These are phyloP conservation scores for Drosophila bocki DNA, from an alignment of 1,140 invertebrate genomes.

Conservation along the genomic window DNA sequence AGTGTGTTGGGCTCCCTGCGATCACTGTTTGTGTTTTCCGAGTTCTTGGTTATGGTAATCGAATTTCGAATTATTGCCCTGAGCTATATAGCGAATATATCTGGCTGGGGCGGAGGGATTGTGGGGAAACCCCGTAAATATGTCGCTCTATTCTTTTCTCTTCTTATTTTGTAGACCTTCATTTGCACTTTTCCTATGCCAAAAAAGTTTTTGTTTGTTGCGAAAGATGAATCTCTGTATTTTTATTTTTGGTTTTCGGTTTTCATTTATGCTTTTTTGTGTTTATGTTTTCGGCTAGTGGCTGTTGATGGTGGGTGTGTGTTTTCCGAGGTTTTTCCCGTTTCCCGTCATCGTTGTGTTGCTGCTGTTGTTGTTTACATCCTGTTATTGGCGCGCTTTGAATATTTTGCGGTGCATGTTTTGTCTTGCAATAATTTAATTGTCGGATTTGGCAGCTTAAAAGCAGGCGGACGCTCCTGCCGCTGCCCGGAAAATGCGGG, in stretches of 20 bases:
- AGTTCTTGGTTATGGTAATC: conserved; percentile 83
- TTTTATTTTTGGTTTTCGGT: conserved; percentile 22
- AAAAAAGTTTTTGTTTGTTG: conserved; percentile 21
- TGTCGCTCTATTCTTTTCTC: conserved; percentile 18
- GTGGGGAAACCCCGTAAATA: conserved; percentile 14
- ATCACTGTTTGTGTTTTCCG: conserved; percentile 73
- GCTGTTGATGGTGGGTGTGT: no score
- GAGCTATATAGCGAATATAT: conserved; percentile 67
- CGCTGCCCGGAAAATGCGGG: background rate
- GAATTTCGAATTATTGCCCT: conserved; percentile 82
- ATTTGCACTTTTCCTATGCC: conserved; percentile 12
- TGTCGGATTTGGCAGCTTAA: conserved; percentile 82
- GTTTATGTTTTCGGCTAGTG: no score
- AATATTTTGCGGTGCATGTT: conserved; percentile 74
- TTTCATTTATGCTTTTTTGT: no score
- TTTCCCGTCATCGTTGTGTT: no score
- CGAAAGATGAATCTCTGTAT: conserved; percentile 37
- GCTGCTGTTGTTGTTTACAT: conserved; percentile 65
- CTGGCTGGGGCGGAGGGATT: conserved; percentile 25
- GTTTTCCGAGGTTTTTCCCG: no score
- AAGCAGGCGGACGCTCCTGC: conserved; percentile 14
- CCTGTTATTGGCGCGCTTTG: conserved; percentile 82
- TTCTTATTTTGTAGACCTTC: conserved; percentile 3
- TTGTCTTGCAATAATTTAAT: conserved; percentile 83
- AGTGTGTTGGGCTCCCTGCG: conserved; percentile 6